phyloP scores from a whole-genome alignment of 1,140 invertebrate genomes.

The Limonius californicus region DNA sequence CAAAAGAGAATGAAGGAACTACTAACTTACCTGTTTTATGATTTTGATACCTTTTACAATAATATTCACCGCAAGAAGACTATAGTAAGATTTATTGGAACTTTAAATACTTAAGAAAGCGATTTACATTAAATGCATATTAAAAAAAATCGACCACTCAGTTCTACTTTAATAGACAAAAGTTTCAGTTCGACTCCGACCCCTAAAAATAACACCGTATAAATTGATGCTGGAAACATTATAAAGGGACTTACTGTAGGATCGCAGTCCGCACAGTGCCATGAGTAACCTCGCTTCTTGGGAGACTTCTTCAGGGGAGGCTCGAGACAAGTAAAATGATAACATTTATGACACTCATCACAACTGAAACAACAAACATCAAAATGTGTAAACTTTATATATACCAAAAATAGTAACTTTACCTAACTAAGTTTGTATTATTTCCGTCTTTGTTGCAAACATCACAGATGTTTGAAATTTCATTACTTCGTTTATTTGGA shows the following conservation, averaged over 20 bases:
- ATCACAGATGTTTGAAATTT: constrained; percentile 56
- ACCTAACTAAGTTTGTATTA: constrained; percentile 66
- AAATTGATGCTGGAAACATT: not conserved
- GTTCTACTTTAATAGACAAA: not conserved
- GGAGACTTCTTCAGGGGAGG: constrained; percentile 91
- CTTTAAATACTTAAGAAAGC: too few species aligned
- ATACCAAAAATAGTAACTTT: too few species aligned
- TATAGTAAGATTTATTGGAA: too few species aligned
- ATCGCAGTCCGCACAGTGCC: constrained; percentile 95
- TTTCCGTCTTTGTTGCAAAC: constrained; percentile 61
- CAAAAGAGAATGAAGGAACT: too few species aligned
- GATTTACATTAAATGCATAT: too few species aligned
- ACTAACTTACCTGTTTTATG: too few species aligned
- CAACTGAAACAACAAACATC: constrained; percentile 60
- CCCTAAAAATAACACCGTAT: constrained; percentile 18
- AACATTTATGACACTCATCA: constrained; percentile 86
- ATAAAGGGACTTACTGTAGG: constrained; percentile 64
- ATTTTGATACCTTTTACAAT: too few species aligned
- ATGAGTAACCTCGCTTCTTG: constrained; percentile 88
- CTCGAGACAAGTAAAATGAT: constrained; percentile 88
- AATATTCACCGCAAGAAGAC: too few species aligned
- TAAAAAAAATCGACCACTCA: too few species aligned
- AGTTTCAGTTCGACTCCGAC: constrained; percentile 12
- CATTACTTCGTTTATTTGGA: not conserved
- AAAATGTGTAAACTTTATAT: too few species aligned